These are phyloP conservation scores for Calyptomena viridis DNA, from an alignment of 2,113 vertebrate genomes.

Conservation along the genomic window DNA sequence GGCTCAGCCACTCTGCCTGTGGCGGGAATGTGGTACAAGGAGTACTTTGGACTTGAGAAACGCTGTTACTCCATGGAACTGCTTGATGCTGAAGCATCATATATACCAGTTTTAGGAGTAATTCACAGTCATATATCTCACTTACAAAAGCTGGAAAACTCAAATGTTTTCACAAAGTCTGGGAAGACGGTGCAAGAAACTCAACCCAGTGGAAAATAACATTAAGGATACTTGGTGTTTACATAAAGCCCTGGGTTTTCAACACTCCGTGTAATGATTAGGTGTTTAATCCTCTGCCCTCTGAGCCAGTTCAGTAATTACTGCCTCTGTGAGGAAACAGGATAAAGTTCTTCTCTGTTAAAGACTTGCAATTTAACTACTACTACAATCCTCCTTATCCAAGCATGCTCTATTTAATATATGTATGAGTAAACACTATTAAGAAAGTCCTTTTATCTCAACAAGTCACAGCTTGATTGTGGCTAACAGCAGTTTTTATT, in stretches of 20 bases:
- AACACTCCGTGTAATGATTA: background rate
- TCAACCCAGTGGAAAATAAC: background rate
- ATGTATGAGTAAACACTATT: background rate
- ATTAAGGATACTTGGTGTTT: background rate
- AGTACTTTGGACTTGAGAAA: background rate
- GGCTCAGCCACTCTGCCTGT: background rate
- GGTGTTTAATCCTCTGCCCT: background rate
- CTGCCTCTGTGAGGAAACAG: background rate
- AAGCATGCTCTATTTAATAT: background rate
- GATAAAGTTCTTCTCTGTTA: background rate
- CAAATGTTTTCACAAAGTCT: background rate
- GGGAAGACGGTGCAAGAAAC: background rate
- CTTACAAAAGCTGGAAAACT: background rate
- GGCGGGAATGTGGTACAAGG: background rate
- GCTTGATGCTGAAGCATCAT: background rate
- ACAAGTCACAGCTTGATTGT: background rate
- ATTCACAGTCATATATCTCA: fast-evolving
- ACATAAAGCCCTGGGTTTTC: background rate
- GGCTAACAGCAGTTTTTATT: background rate
- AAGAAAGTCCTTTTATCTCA: constrained; percentile 1
- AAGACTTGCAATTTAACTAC: constrained; percentile 17
- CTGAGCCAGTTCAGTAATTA: constrained; percentile 1
- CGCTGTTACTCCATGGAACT: fast-evolving
- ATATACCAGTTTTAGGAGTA: background rate
- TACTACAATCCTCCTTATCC: background rate